Conservation (phyloP, 2,113 vertebrate genomes). For the Neolamprologus brichardi region DNA sequence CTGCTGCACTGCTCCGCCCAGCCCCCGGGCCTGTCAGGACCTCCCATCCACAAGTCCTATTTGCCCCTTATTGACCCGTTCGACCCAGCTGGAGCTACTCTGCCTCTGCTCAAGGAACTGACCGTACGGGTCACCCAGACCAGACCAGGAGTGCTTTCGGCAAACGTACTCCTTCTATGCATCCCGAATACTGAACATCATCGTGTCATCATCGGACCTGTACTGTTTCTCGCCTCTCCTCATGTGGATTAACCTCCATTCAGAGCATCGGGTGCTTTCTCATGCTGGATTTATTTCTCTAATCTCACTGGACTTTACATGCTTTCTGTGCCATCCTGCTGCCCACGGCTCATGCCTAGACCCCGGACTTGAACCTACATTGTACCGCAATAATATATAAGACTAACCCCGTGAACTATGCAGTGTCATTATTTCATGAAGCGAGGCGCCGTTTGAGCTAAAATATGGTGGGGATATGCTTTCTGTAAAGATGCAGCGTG, state of each 20-base stretch:
- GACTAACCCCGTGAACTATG: constrained; percentile 88
- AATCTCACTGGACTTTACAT: not conserved
- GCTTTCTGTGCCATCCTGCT: constrained; percentile 18
- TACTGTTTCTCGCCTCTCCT: not conserved
- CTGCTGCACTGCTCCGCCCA: constrained; percentile 85
- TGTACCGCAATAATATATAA: constrained; percentile 91
- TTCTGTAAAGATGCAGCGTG: constrained; percentile 15
- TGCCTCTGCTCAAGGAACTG: not conserved
- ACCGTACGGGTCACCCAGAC: not conserved
- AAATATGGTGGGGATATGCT: constrained; percentile 18
- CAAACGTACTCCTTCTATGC: constrained; percentile 41
- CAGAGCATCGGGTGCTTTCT: not conserved
- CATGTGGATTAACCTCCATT: not conserved
- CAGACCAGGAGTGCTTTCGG: not conserved
- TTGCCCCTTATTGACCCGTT: constrained; percentile 86
- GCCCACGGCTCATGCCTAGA: not conserved
- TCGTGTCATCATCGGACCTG: not conserved
- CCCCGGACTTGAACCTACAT: constrained; percentile 31
- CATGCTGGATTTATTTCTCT: constrained; percentile 14
- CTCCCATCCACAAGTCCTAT: constrained; percentile 89
- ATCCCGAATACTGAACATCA: constrained; percentile 13
- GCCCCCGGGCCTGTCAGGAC: constrained; percentile 94
- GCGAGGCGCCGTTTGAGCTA: constrained; percentile 41
- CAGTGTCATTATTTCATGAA: constrained; percentile 73
- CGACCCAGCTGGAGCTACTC: not conserved